These are phyloP conservation scores for Parascotia fuliginaria DNA, from an alignment of 2,888 invertebrate genomes.

Conservation along the genomic window DNA sequence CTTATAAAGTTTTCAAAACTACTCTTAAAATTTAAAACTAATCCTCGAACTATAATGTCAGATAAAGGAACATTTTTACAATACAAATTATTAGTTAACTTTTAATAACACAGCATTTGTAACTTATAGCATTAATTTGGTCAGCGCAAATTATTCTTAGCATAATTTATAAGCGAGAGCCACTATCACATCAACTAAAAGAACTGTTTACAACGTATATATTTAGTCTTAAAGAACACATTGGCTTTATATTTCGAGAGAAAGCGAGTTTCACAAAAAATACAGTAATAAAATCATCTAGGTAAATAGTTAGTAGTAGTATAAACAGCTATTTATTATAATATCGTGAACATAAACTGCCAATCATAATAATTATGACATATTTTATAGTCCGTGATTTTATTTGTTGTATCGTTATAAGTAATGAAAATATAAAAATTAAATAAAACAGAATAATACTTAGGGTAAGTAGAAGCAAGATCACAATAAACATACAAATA, in stretches of 20 bases:
- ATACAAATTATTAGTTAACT: slow-evolving; percentile 46
- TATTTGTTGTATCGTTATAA: not conserved
- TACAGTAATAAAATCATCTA: slow-evolving; percentile 11
- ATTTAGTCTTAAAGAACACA: slow-evolving; percentile 16
- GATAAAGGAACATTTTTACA: slow-evolving; percentile 52
- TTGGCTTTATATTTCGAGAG: slow-evolving; percentile 8
- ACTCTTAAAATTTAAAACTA: slow-evolving; percentile 41
- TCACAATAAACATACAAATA: no score
- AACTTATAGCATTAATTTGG: slow-evolving; percentile 53
- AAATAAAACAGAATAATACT: no score
- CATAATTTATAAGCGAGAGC: slow-evolving; percentile 26
- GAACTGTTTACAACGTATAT: slow-evolving; percentile 9
- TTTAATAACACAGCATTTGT: slow-evolving; percentile 43
- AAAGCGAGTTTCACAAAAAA: slow-evolving; percentile 14
- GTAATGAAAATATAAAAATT: no score
- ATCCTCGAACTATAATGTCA: slow-evolving; percentile 21
- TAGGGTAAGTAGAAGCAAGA: no score
- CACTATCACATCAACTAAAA: slow-evolving; percentile 18
- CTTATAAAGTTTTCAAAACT: slow-evolving; percentile 21
- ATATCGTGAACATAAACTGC: slow-evolving; percentile 16
- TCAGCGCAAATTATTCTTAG: slow-evolving; percentile 63
- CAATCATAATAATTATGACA: not conserved
- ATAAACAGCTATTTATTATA: no score
- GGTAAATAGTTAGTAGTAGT: slow-evolving; percentile 14
- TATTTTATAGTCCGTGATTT: not conserved